Evolutionary conservation across 2,888 invertebrate genomes (phyloP).

Genomic region (Bellardia pandia): DNA sequence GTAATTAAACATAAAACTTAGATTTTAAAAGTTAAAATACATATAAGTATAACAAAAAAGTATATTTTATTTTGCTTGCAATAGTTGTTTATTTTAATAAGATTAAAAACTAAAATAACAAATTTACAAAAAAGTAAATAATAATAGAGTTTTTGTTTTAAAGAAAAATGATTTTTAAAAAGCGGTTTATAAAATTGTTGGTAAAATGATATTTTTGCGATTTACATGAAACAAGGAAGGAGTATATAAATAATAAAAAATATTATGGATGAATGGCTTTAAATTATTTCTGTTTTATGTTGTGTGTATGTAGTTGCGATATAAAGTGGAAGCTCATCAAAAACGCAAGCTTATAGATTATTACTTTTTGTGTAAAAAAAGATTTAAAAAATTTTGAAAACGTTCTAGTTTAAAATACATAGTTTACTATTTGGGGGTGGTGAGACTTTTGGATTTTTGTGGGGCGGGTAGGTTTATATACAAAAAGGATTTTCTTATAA

Average conservation of each 20-base stretch:
- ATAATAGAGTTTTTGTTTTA: conserved; percentile 16
- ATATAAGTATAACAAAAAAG: conserved; percentile 57
- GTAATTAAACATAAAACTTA: conserved; percentile 59
- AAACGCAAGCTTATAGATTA: conserved; percentile 81
- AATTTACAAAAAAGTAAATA: conserved; percentile 70
- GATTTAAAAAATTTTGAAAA: conserved; percentile 51
- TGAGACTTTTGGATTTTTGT: conserved; percentile 43
- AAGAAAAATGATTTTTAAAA: background rate
- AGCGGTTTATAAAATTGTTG: conserved; percentile 10
- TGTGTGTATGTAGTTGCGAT: conserved; percentile 19
- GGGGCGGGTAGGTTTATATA: conserved; percentile 45
- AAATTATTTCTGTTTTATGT: conserved; percentile 8
- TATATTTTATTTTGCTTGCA: conserved; percentile 43
- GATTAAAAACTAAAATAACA: conserved; percentile 71
- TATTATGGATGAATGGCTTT: conserved; percentile 27
- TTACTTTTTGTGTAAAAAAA: conserved; percentile 65
- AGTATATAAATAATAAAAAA: conserved; percentile 37
- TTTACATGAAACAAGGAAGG: conserved; percentile 10
- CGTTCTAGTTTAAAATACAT: background rate
- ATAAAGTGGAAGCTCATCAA: conserved; percentile 82
- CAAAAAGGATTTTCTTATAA: conserved; percentile 56
- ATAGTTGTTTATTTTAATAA: conserved; percentile 18
- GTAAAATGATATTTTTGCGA: conserved; percentile 33
- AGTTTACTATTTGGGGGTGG: conserved; percentile 74
- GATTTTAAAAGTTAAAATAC: conserved; percentile 34